Evolutionary conservation across 2,113 vertebrate species (phyloP).

Genomic region (Hipposideros armiger): DNA sequence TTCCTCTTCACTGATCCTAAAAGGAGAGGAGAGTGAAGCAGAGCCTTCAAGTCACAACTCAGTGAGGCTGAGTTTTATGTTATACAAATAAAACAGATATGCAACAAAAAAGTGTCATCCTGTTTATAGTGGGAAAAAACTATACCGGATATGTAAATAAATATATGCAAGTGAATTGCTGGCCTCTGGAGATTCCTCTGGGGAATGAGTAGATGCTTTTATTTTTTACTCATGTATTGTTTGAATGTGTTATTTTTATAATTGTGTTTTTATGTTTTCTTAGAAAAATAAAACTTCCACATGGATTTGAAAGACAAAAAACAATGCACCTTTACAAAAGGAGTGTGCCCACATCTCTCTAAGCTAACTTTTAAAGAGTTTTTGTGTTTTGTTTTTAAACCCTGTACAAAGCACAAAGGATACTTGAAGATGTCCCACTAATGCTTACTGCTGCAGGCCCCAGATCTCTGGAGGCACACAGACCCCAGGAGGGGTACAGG

Average conservation of each 20-base stretch:
- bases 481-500: not conserved
- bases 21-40: not conserved
- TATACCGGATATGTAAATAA: accelerated
- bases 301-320: not conserved
- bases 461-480: not conserved
- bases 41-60: not conserved
- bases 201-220: not conserved
- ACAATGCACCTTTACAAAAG: not conserved
- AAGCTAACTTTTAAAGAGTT: not conserved
- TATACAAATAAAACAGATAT: not conserved
- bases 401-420: not conserved
- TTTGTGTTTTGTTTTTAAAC: not conserved
- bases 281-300: not conserved
- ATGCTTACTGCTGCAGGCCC: not conserved
- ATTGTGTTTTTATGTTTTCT: not conserved
- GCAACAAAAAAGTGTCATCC: not conserved
- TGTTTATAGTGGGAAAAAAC: not conserved
- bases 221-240: not conserved
- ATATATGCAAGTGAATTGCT: accelerated
- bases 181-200: not conserved
- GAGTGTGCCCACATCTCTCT: not conserved
- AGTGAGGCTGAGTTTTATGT: not conserved
- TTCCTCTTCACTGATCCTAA: constrained; percentile 95
- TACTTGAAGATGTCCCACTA: not conserved
- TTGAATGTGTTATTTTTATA: not conserved